Conservation (phyloP, 2,797 vertebrate species). For the Iguana delicatissima region DNA sequence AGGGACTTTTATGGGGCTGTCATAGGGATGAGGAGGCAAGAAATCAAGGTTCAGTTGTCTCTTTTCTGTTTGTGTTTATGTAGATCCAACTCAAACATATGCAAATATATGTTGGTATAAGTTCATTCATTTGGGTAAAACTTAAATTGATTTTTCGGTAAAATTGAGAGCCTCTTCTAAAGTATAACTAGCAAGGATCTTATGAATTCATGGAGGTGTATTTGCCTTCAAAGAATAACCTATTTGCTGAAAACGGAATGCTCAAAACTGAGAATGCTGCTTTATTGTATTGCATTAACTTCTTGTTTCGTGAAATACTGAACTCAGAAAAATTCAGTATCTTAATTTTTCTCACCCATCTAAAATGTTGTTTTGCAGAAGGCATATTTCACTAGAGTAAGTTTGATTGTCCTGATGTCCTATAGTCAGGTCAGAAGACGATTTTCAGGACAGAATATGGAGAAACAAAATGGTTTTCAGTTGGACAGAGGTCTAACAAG, state of each 20-base stretch:
- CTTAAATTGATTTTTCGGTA: slow-evolving; percentile 6
- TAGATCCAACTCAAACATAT: background rate
- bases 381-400: background rate
- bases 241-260: background rate
- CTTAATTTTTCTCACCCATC: background rate
- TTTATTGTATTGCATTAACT: background rate
- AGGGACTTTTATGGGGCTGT: background rate
- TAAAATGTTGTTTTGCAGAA: background rate
- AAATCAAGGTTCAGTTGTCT: background rate
- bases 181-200: background rate
- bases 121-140: background rate
- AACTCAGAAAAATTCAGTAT: background rate
- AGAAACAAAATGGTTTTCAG: background rate
- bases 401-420: background rate
- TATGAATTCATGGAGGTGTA: background rate
- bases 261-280: background rate
- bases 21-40: background rate
- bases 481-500: too few relatives aligned
- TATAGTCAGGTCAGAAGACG: too few relatives aligned
- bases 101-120: background rate
- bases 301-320: background rate
- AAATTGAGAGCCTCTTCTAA: background rate
- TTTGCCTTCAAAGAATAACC: background rate
- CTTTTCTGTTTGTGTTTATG: background rate
- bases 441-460: too few relatives aligned